Base-by-base conservation (phyloP, 2,888 invertebrate genomes). In the Coleophora flavipennella region DNA sequence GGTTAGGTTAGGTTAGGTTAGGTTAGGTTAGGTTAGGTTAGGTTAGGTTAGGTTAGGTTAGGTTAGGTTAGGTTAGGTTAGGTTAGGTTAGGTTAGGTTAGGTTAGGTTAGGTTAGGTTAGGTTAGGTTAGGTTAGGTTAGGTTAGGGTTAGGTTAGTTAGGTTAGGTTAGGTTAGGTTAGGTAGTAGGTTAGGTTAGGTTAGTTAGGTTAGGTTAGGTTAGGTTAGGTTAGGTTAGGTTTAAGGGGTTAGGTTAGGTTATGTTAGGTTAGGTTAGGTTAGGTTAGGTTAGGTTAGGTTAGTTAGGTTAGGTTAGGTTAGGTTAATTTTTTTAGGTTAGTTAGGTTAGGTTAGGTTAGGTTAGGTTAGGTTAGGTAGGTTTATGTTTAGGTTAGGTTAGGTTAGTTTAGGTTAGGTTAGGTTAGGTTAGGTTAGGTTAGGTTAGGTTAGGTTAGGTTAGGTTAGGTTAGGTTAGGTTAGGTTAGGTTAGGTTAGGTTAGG, bases 1-100 rank as follows among this genome's bases (percentile, higher is more conserved):
- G 48, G 46, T 45, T 49, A 51, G 46, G 51, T 49, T 46, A 51
- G 41, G 41, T 41, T 39, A 44, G 38, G 40, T 39, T 39, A 39
- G 38, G 43, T 39, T 38, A 38, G 40, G 39, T 41, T 39, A 41
- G 41, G 40, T 39, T 33, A 41, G 41, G 37, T 37, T 35, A 40
- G 40, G 35, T 43, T 35, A 38, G 40, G 40, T 38, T 28, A 28
- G 35, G 36, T 43, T 37, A 37, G 42, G 36, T 43, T 37, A 36
- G 42, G 40, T 43, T 40, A 40, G 43, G 41, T 44, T 40, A 40
- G 43, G 38, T 43, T 39, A 43, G 43, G 42, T 42, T 43, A 43
- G 43, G 43, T 43, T 43, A 43, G 43, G 40, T 43, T 40, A 33
- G 40, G 40, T 43, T 39, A 39, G 42, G 42, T 42, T 41, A 41